phyloP scores from a whole-genome alignment of 2,888 invertebrate species.

The Carpatolechia fugitivella region DNA sequence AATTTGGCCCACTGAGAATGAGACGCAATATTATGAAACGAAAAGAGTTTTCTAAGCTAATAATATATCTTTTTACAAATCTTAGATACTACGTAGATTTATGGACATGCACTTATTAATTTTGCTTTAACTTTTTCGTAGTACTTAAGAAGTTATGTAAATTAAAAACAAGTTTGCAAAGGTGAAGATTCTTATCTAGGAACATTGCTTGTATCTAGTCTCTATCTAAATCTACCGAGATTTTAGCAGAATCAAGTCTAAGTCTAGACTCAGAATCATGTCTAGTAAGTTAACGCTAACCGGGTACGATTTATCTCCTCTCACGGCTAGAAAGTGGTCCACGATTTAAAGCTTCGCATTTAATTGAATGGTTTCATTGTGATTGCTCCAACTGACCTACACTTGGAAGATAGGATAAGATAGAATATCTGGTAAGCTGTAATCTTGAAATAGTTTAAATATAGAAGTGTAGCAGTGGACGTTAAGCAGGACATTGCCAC shows the following conservation, averaged over 20 bases:
- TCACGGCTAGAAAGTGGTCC: slow-evolving; percentile 16
- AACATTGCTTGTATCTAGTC: no score
- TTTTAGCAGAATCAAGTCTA: slow-evolving; percentile 16
- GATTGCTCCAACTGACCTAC: slow-evolving; percentile 6
- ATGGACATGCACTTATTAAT: no score
- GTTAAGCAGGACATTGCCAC: no score
- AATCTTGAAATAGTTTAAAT: background rate
- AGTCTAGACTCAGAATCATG: slow-evolving; percentile 17
- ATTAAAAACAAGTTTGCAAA: no score
- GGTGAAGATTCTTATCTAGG: background rate
- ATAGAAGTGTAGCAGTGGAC: background rate
- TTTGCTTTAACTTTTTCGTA: no score
- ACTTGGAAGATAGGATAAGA: background rate
- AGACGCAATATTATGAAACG: no score
- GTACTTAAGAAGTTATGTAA: no score
- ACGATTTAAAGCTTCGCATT: slow-evolving; percentile 6
- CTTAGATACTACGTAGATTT: no score
- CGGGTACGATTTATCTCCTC: slow-evolving; percentile 14
- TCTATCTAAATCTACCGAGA: background rate
- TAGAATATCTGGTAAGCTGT: background rate
- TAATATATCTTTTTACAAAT: no score
- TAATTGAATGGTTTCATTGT: slow-evolving; percentile 15
- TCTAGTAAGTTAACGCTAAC: slow-evolving; percentile 19
- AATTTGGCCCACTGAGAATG: no score
- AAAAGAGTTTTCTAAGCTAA: no score